Conservation (phyloP, 2,113 vertebrate genomes). For the Cromileptes altivelis region DNA sequence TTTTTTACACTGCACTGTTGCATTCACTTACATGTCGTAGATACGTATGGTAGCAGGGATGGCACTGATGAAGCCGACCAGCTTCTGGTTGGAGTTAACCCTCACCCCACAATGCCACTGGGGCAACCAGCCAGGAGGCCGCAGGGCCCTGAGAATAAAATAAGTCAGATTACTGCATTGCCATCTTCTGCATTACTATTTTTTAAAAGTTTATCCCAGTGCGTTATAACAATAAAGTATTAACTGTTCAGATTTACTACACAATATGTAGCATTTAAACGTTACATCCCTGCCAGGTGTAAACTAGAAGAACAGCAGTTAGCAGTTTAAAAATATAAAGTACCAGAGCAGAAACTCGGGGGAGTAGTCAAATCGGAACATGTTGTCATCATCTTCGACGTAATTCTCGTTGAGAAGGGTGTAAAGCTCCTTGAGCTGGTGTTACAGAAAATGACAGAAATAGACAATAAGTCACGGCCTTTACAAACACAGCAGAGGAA, state of each 20-base stretch:
- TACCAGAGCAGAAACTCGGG: constrained; percentile 98
- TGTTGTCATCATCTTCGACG: constrained; percentile 99
- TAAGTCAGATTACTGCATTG: accelerated
- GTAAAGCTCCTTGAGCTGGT: constrained; percentile 97
- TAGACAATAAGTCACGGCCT: neutral
- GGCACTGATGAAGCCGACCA: constrained; percentile 98
- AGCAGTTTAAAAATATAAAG: constrained; percentile 55
- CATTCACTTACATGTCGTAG: constrained; percentile 91
- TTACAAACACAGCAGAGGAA: neutral
- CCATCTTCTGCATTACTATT: neutral
- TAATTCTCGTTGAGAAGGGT: constrained; percentile 99
- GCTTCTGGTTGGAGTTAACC: constrained; percentile 96
- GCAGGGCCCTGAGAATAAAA: constrained; percentile 89
- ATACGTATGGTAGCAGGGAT: constrained; percentile 95
- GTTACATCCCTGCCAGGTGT: neutral
- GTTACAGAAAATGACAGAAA: neutral
- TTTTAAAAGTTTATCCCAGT: neutral
- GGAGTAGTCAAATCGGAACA: constrained; percentile 99
- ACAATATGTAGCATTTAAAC: neutral
- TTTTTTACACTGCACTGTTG: neutral
- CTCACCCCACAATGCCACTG: constrained; percentile 99
- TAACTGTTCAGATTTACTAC: neutral
- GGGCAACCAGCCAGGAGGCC: constrained; percentile 96
- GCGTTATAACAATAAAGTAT: neutral
- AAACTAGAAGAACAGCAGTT: neutral